These are phyloP conservation scores for Odobenus rosmarus DNA, from an alignment of 2,113 vertebrate genomes.

Conservation along the genomic window DNA sequence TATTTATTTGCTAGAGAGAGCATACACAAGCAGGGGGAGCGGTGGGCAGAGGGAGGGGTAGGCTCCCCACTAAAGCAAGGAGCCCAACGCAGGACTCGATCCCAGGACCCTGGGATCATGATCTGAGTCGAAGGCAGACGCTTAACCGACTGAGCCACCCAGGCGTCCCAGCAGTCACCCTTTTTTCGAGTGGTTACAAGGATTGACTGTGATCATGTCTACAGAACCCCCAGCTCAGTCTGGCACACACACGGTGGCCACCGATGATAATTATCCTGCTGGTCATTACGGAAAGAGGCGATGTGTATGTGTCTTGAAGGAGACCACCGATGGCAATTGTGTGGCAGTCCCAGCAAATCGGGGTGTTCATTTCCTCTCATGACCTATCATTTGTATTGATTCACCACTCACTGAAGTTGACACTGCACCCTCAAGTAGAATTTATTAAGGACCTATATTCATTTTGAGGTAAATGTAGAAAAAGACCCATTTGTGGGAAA, in stretches of 20 bases:
- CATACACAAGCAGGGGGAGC: not conserved
- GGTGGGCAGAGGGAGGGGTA: too few species aligned
- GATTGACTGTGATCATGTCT: not conserved
- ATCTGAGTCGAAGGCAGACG: not conserved
- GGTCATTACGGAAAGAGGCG: not conserved
- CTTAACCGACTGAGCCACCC: not conserved
- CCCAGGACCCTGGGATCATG: not conserved
- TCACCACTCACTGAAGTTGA: not conserved
- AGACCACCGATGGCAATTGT: not conserved
- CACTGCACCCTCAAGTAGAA: too few species aligned
- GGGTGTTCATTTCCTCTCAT: not conserved
- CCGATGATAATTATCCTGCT: accelerated
- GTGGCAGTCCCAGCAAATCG: too few species aligned
- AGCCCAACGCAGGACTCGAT: not conserved
- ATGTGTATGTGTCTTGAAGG: accelerated
- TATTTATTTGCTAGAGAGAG: not conserved
- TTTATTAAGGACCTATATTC: not conserved
- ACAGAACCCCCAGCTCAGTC: not conserved
- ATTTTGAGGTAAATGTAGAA: not conserved
- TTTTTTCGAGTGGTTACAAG: not conserved
- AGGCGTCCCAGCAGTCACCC: not conserved
- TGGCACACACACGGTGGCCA: accelerated
- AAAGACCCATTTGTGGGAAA: not conserved
- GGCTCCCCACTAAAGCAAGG: not conserved
- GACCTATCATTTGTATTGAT: not conserved